Conservation (phyloP, 1,140 invertebrate genomes). For the Pectinophora gossypiella region DNA sequence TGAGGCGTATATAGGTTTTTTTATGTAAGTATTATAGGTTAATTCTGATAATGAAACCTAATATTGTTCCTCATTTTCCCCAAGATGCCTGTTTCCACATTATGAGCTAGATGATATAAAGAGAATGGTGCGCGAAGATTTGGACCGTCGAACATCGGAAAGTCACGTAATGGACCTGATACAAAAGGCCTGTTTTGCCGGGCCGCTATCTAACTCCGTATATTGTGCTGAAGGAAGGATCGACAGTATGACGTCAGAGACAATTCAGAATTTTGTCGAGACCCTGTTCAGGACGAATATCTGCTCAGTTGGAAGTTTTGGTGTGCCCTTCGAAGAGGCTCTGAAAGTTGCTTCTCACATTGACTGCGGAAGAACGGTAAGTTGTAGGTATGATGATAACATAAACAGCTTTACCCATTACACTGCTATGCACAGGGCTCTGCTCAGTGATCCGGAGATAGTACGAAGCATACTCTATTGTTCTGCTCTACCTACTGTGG, state of each 20-base stretch:
- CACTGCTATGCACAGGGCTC: too few relatives aligned
- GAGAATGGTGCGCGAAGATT: slow-evolving; percentile 30
- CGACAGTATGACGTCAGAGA: slow-evolving; percentile 25
- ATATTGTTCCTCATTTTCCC: too few relatives aligned
- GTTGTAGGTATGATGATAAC: background rate
- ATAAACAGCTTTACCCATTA: background rate
- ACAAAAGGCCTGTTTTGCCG: slow-evolving; percentile 42
- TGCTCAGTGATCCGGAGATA: too few relatives aligned
- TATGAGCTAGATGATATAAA: slow-evolving; percentile 10
- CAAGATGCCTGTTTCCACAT: background rate
- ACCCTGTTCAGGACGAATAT: slow-evolving; percentile 27
- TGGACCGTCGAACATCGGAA: slow-evolving; percentile 29
- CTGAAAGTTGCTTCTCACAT: slow-evolving; percentile 44
- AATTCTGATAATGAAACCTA: too few relatives aligned
- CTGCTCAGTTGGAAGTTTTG: slow-evolving; percentile 41
- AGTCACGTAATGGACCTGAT: slow-evolving; percentile 41
- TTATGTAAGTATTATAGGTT: too few relatives aligned
- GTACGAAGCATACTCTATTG: too few relatives aligned
- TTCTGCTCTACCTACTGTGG: background rate
- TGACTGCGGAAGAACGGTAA: slow-evolving; percentile 25
- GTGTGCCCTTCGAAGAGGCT: slow-evolving; percentile 47
- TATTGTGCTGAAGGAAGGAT: slow-evolving; percentile 44
- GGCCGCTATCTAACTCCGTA: slow-evolving; percentile 41
- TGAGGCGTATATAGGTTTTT: too few relatives aligned
- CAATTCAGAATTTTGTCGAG: slow-evolving; percentile 22